Evolutionary conservation across 2,888 invertebrate species (phyloP).

Genomic region (Chaetogeoica ovagalla): DNA sequence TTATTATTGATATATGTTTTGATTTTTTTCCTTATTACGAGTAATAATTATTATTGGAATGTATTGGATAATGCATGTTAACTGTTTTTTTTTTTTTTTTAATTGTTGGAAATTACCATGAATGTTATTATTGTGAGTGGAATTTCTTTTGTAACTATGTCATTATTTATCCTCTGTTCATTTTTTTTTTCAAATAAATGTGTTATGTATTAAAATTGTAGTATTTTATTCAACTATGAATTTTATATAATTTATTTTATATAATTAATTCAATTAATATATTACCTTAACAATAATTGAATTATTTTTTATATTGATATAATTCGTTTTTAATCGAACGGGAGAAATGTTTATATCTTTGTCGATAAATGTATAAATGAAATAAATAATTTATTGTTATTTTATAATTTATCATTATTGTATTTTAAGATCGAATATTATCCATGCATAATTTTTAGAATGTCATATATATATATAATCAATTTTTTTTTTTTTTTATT

Average conservation of each 20-base stretch:
- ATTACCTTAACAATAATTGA: neutral
- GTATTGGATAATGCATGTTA: constrained; percentile 44
- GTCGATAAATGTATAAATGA: neutral
- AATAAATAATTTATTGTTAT: neutral
- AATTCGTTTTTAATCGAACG: neutral
- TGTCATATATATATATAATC: too few relatives aligned
- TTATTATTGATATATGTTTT: constrained; percentile 33
- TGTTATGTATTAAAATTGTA: neutral
- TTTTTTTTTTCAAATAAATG: constrained; percentile 25
- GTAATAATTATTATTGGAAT: constrained; percentile 33
- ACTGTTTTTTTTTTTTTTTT: constrained; percentile 22
- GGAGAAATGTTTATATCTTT: neutral
- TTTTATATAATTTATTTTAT: too few relatives aligned
- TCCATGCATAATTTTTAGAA: too few relatives aligned
- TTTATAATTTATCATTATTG: neutral
- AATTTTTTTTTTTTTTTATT: too few relatives aligned
- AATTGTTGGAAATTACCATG: constrained; percentile 11
- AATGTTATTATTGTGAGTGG: constrained; percentile 23
- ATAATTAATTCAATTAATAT: too few relatives aligned
- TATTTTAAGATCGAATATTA: too few relatives aligned
- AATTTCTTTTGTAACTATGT: constrained; percentile 18
- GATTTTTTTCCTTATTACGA: neutral
- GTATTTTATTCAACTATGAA: constrained; percentile 1
- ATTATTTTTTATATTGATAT: neutral
- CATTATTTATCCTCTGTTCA: neutral